These are phyloP conservation scores for Parasteatoda tepidariorum DNA, from an alignment of 1,140 invertebrate species.

Conservation along the genomic window DNA sequence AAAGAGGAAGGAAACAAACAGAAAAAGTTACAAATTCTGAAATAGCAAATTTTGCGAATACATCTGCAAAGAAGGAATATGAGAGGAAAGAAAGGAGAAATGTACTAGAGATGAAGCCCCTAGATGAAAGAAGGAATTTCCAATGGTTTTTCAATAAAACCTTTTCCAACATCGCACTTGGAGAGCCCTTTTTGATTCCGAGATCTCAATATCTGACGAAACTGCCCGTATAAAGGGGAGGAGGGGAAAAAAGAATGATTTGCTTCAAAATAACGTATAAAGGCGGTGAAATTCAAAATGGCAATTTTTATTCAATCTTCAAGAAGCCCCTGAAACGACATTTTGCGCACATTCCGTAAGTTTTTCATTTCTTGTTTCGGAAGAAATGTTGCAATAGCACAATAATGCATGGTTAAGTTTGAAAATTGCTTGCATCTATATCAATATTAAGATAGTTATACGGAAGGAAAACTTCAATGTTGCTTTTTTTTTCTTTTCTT, in stretches of 20 bases:
- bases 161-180: background rate
- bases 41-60: conserved; percentile 55
- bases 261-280: background rate
- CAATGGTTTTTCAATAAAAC: conserved; percentile 56
- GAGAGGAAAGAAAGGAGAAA: background rate
- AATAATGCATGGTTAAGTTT: no score
- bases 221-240: conserved; percentile 6
- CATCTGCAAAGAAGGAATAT: conserved; percentile 37
- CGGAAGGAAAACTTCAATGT: no score
- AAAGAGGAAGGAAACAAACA: background rate
- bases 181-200: conserved; percentile 30
- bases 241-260: conserved; percentile 15
- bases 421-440: no score
- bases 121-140: conserved; percentile 20
- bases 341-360: no score
- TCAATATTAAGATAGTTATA: no score
- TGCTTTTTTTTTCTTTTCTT: no score
- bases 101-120: conserved; percentile 8
- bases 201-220: conserved; percentile 45
- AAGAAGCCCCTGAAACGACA: conserved; percentile 32
- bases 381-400: no score
- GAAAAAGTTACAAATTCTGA: conserved; percentile 50
- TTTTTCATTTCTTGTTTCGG: no score
- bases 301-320: background rate
- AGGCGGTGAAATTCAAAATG: background rate